Percentiles rank a stretch among this genome's conserved stretches.
Evolutionary conservation across 2,797 vertebrate genomes (phyloP).

Genomic region (Eospalax fontanierii): DNA sequence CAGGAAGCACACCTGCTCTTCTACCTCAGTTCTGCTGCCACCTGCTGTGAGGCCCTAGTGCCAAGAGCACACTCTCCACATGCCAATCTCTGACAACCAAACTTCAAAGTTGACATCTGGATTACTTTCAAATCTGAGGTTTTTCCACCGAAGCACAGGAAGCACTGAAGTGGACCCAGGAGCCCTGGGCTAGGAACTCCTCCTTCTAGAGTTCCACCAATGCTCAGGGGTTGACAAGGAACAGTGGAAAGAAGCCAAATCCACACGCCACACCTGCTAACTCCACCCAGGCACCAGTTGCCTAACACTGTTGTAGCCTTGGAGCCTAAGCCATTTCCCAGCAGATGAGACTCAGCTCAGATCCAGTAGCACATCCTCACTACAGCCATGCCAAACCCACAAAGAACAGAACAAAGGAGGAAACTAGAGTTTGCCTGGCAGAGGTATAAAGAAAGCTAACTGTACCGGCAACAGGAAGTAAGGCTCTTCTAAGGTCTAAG

Average conservation of each 20-base stretch:
- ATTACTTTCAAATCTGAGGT: not conserved
- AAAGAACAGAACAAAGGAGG: rapidly evolving
- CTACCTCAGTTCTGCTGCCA: not conserved
- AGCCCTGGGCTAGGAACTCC: not conserved
- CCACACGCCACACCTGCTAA: not conserved
- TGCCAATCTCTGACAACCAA: not conserved
- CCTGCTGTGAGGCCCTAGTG: rapidly evolving
- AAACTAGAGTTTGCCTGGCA: not conserved
- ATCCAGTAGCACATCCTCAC: rapidly evolving
- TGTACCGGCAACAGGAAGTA: not conserved
- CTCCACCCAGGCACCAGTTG: not conserved
- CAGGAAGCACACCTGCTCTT: rapidly evolving
- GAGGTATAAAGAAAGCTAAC: rapidly evolving
- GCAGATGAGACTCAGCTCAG: not conserved
- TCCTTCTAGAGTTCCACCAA: no score
- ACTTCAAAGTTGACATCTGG: not conserved
- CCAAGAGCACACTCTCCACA: not conserved
- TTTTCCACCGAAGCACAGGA: not conserved
- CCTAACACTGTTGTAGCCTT: no score
- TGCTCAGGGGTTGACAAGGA: rapidly evolving
- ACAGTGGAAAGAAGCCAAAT: not conserved
- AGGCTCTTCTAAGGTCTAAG: not conserved
- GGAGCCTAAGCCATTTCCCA: no score
- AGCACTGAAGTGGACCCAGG: not conserved
- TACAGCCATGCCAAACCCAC: not conserved